Evolutionary conservation across 2,888 invertebrate genomes (phyloP).

Genomic region (Meloe dianella): DNA sequence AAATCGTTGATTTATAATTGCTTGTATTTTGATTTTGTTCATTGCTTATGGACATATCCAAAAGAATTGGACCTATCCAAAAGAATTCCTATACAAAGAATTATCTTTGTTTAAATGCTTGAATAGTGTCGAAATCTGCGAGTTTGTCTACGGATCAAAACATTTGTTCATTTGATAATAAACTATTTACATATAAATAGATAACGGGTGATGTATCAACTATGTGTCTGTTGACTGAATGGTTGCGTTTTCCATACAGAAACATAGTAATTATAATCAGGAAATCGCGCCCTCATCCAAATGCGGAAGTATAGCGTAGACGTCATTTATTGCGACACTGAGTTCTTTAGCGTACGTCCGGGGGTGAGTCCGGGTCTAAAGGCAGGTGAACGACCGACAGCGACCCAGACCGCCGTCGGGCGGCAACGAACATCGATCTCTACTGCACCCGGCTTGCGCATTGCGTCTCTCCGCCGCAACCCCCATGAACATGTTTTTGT

Average conservation of each 20-base stretch:
- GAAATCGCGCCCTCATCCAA: conserved; percentile 25
- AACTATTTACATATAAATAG: not conserved
- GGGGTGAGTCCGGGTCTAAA: conserved; percentile 44
- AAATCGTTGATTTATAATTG: not conserved
- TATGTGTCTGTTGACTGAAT: not conserved
- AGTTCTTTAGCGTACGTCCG: conserved; percentile 40
- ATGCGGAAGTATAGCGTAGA: conserved; percentile 37
- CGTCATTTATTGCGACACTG: conserved; percentile 32
- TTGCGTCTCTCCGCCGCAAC: conserved; percentile 29
- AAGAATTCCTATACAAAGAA: too few species aligned
- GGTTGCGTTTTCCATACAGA: not conserved
- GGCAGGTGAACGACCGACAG: conserved; percentile 57
- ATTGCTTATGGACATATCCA: not conserved
- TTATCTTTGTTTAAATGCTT: not conserved
- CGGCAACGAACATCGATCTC: conserved; percentile 54
- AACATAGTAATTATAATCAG: conserved; percentile 22
- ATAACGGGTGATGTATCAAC: not conserved
- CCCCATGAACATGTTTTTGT: conserved; percentile 19
- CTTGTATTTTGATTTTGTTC: too few species aligned
- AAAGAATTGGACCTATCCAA: not conserved
- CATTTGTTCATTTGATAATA: not conserved
- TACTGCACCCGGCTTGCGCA: conserved; percentile 54
- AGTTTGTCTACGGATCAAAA: not conserved
- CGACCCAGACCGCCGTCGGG: conserved; percentile 58
- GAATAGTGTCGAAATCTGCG: not conserved